phyloP scores from a whole-genome alignment of 2,888 invertebrate genomes.

The Metopia argyrocephala region DNA sequence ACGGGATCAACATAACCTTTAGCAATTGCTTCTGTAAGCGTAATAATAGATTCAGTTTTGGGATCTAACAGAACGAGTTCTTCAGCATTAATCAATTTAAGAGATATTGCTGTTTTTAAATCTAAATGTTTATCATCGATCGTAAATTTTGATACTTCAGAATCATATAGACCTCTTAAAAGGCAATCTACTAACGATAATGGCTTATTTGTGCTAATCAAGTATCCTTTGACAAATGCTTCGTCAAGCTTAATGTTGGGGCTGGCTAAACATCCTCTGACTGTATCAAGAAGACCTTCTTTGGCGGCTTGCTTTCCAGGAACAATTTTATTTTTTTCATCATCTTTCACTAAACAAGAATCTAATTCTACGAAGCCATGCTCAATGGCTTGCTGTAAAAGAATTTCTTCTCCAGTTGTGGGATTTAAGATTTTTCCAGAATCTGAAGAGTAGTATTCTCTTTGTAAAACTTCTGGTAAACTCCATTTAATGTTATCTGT shows the following conservation, averaged over 20 bases:
- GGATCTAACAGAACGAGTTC: conserved; percentile 90
- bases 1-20: conserved; percentile 88
- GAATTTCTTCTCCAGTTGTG: conserved; percentile 85
- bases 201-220: conserved; percentile 88
- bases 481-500: conserved; percentile 86
- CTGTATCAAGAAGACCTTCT: conserved; percentile 84
- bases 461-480: conserved; percentile 85
- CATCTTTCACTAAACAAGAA: conserved; percentile 86
- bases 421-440: conserved; percentile 88
- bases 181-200: conserved; percentile 91
- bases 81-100: conserved; percentile 87
- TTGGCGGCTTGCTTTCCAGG: conserved; percentile 85
- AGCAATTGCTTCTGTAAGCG: conserved; percentile 88
- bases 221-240: conserved; percentile 89
- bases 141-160: conserved; percentile 85
- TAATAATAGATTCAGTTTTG: conserved; percentile 87
- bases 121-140: conserved; percentile 85
- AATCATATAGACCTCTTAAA: conserved; percentile 88
- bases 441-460: conserved; percentile 87
- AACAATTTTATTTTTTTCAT: conserved; percentile 83
- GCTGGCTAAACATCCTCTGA: conserved; percentile 84
- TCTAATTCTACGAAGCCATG: conserved; percentile 85
- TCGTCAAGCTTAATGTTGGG: conserved; percentile 87
- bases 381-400: conserved; percentile 87
- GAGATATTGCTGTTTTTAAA: conserved; percentile 86